Conservation (phyloP, 1,140 invertebrate species). For the Apis laboriosa region DNA sequence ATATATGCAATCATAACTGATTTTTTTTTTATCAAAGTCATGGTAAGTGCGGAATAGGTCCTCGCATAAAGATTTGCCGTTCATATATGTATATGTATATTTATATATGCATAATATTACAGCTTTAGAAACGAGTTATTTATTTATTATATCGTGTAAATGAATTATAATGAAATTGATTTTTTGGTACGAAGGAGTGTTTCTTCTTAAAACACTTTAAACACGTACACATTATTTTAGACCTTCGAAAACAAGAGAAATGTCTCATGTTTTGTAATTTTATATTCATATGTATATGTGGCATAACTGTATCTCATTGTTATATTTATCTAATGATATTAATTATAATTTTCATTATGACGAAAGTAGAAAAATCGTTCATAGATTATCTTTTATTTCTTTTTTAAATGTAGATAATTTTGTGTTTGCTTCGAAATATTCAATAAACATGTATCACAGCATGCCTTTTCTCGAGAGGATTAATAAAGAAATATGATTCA, state of each 20-base stretch:
- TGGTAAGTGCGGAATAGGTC: conserved; percentile 58
- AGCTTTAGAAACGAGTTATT: conserved; percentile 62
- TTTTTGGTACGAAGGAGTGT: conserved; percentile 16
- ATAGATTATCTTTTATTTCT: conserved; percentile 28
- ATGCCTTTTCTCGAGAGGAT: conserved; percentile 59
- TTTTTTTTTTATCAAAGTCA: conserved; percentile 64
- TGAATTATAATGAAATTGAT: conserved; percentile 43
- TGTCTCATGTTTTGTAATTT: conserved; percentile 19
- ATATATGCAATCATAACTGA: conserved; percentile 64
- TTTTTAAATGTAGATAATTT: conserved; percentile 38
- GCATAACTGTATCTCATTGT: conserved; percentile 36
- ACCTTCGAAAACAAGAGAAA: conserved; percentile 35
- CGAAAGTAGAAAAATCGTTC: conserved; percentile 57
- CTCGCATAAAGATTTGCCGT: conserved; percentile 50
- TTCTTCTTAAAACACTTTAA: conserved; percentile 33
- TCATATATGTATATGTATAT: conserved; percentile 33
- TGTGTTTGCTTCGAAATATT: conserved; percentile 25
- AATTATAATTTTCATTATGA: conserved; percentile 26
- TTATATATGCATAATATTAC: conserved; percentile 54
- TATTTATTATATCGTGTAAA: conserved; percentile 28
- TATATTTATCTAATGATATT: conserved; percentile 20
- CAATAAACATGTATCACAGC: conserved; percentile 58
- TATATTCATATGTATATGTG: background rate
- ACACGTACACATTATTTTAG: conserved; percentile 37
- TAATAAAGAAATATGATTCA: conserved; percentile 14